Conservation (phyloP, 2,888 invertebrate species). For the Didymodactylos carnosus region DNA sequence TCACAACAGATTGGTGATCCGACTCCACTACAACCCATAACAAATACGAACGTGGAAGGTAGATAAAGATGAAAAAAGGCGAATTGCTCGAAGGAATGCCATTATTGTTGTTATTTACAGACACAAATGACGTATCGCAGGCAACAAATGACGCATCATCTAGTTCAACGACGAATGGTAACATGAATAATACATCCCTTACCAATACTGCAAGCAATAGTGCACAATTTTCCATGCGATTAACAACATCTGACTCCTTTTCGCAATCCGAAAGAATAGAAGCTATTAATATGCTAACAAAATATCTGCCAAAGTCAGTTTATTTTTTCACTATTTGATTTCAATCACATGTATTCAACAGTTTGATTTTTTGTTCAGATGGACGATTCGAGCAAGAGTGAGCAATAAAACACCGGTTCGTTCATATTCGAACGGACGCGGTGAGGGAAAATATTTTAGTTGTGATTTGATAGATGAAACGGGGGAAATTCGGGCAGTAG, state of each 20-base stretch:
- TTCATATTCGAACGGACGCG: slow-evolving; percentile 71
- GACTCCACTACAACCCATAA: neutral
- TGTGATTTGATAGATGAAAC: slow-evolving; percentile 78
- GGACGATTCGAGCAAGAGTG: slow-evolving; percentile 75
- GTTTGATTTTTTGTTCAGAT: slow-evolving; percentile 38
- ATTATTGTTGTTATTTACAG: too few relatives aligned
- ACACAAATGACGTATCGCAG: too few relatives aligned
- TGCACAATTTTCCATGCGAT: too few relatives aligned
- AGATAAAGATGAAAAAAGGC: too few relatives aligned
- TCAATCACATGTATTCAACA: neutral
- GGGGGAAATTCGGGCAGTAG: slow-evolving; percentile 77
- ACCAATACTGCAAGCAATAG: too few relatives aligned
- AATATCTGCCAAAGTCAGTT: neutral
- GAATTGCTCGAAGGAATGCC: too few relatives aligned
- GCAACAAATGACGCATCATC: neutral
- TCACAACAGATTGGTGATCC: neutral
- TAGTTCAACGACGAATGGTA: neutral
- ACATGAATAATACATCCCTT: neutral
- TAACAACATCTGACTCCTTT: too few relatives aligned
- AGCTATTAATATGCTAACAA: neutral
- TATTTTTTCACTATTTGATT: neutral
- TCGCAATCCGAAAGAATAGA: neutral
- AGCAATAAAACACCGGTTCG: slow-evolving; percentile 58
- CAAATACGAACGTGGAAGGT: neutral
- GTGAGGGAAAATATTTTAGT: slow-evolving; percentile 78